Evolutionary conservation across 2,888 invertebrate genomes (phyloP).

Genomic region (Folsomia manolachei): DNA sequence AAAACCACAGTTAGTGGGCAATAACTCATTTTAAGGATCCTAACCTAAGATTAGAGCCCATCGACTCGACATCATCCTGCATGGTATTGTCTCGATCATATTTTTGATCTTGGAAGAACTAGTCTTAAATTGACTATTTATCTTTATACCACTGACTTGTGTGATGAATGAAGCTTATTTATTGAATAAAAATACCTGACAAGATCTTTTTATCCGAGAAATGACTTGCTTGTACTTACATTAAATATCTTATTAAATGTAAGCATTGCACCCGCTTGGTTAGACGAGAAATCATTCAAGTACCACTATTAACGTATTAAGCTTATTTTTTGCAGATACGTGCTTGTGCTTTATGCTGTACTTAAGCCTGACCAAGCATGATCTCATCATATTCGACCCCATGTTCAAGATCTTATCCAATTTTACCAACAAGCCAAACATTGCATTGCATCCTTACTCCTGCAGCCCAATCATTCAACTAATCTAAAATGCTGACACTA

Average conservation of each 20-base stretch:
- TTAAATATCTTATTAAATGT: neutral
- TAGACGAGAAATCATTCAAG: neutral
- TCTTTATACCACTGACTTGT: neutral
- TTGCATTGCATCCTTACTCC: too few species aligned
- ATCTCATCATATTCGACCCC: too few species aligned
- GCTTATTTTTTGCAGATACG: too few species aligned
- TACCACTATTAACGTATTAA: neutral
- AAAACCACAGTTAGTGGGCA: neutral
- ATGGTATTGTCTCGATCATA: too few species aligned
- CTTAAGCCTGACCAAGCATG: too few species aligned
- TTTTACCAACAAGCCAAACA: too few species aligned
- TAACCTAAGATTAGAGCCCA: neutral
- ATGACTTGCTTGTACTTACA: neutral
- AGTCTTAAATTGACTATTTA: neutral
- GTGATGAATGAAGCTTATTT: neutral
- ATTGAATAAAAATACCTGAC: neutral
- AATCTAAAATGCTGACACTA: constrained; percentile 1
- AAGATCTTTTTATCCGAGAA: neutral
- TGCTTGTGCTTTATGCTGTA: too few species aligned
- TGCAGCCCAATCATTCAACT: neutral
- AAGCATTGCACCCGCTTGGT: neutral
- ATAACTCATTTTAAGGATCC: constrained; percentile 2
- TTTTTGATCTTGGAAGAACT: neutral
- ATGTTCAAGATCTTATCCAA: too few species aligned
- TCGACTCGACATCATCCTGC: neutral